These are phyloP conservation scores for Tetranychus truncatus DNA, from an alignment of 2,888 invertebrate species.

Conservation along the genomic window DNA sequence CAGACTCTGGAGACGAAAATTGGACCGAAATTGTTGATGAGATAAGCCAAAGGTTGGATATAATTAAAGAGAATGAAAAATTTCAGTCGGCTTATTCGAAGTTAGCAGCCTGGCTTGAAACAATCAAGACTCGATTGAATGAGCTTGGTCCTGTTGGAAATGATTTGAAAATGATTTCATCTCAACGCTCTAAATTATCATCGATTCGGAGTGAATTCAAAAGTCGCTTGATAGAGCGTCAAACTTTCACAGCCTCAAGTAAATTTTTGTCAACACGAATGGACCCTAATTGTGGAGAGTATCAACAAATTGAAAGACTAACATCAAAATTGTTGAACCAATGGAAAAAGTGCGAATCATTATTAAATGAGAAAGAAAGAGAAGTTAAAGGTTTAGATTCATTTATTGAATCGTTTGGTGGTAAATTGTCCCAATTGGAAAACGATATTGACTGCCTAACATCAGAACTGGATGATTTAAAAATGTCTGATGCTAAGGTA, in stretches of 20 bases:
- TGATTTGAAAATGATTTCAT: not conserved
- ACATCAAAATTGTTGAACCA: not conserved
- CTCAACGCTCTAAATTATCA: not conserved
- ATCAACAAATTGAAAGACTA: conserved; percentile 1
- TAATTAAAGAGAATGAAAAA: not conserved
- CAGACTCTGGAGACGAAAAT: not conserved
- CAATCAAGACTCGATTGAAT: not conserved
- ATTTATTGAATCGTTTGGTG: not conserved
- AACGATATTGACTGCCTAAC: not conserved
- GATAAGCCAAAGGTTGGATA: not conserved
- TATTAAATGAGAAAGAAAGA: not conserved
- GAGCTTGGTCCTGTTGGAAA: not conserved
- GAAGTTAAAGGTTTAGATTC: not conserved
- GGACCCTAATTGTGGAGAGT: not conserved
- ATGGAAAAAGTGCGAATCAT: not conserved
- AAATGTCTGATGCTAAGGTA: not conserved
- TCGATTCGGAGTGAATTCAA: not conserved
- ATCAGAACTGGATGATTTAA: not conserved
- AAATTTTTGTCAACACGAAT: not conserved
- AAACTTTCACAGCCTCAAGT: not conserved
- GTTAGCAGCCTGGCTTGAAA: not conserved
- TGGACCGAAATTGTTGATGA: conserved; percentile 5
- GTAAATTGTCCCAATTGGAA: not conserved
- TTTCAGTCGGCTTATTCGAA: not conserved
- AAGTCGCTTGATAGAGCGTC: not conserved